Evolutionary conservation across 2,113 vertebrate species (phyloP), one percentile per base, ranked within the genome.

Genomic region (Cisticola juncidis): DNA sequence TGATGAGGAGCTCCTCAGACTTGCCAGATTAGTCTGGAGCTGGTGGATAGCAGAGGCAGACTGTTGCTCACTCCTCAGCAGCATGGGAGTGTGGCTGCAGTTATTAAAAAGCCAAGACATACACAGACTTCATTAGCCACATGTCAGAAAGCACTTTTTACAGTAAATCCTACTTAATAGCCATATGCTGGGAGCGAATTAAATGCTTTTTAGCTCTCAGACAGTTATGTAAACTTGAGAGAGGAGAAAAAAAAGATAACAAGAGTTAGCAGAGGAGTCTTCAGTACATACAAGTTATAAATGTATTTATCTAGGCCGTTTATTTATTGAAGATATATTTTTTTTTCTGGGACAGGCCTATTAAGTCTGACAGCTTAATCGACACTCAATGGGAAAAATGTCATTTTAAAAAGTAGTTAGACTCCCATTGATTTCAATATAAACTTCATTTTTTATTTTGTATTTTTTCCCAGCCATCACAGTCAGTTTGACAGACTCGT

Each of bases 361-460:
- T 98, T 97, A 97, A 95, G 73, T 90, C 93, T 95, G 86, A 96
- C 81, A 92, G 85, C 83, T 97, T 97, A 95, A 96, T 95, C 40
- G 86, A 98, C 96, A 97, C 44, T 72, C 90, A 91, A 91, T 95
- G 91, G 90, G 81, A 64, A 96, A 86, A 96, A 89, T 20, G 57
- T 56, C 79, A 68, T 88, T 94, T 86, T 17, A 90, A 88, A 69
- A 84, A 82, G 92, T 86, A 88, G 73, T 95, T 94, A 90, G 89
- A 91, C 50, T 96, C 86, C 77, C 95, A 96, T 89, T 95, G 95
- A 97, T 97, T 96, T 97, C 35, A 21, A 66, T 94, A 88, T 95
- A 94, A 90, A 81, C 88, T 95, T 83, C 22, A 47, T 79, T 97
- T 96, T 94, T 96, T 90, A 86, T 91, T 91, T 96, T 81, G 65